These are phyloP conservation scores for Aspidiotus rigidus DNA, from an alignment of 2,888 invertebrate genomes.

Conservation along the genomic window DNA sequence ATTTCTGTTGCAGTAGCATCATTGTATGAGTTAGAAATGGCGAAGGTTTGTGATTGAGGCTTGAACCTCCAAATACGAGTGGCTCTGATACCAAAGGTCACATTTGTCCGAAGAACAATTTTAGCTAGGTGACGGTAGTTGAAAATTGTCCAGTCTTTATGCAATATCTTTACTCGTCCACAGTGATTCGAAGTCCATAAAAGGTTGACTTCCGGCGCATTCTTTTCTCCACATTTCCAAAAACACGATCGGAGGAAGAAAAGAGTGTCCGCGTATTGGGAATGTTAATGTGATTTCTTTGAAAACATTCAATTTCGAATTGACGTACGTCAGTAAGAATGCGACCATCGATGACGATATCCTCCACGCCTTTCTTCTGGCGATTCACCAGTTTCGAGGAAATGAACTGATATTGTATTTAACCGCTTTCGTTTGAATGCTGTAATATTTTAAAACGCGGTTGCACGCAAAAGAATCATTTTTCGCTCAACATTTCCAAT, in stretches of 20 bases:
- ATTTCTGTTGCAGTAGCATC: neutral
- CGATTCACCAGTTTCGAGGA: neutral
- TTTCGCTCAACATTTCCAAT: neutral
- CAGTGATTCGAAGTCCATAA: neutral
- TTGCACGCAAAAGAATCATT: constrained; percentile 7
- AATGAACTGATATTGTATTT: constrained; percentile 8
- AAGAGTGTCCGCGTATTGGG: neutral
- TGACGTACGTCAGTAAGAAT: neutral
- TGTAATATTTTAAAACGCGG: constrained; percentile 12
- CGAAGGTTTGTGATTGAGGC: neutral
- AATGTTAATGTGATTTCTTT: neutral
- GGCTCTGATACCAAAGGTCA: neutral
- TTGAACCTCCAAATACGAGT: neutral
- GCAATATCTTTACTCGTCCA: neutral
- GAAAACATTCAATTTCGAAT: neutral
- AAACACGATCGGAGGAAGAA: neutral
- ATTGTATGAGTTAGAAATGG: neutral
- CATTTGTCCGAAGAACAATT: neutral
- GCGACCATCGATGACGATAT: neutral
- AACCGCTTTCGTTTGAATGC: constrained; percentile 11
- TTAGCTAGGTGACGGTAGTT: neutral
- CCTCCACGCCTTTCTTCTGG: constrained; percentile 26
- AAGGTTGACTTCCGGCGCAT: neutral
- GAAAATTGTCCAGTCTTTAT: neutral
- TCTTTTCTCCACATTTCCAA: neutral